Base-by-base conservation (phyloP, 2,113 vertebrate species). In the Gila orcuttii region DNA sequence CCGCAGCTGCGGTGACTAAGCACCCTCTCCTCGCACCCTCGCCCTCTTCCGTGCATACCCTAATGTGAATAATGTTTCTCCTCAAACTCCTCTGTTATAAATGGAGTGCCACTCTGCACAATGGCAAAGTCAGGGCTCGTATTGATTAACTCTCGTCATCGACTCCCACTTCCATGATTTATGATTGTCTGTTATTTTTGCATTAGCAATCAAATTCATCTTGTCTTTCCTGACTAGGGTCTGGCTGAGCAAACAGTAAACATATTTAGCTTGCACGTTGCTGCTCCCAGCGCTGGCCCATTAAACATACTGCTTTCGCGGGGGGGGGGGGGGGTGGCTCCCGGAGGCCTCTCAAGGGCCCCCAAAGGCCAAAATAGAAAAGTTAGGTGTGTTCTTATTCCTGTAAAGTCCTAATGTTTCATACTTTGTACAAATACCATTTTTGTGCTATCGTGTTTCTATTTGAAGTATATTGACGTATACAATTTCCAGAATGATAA, bases 81-180 rank as follows among this genome's bases (percentile, higher is more conserved):
- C 93, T 94, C 91, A 93, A 93, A 93, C 92, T 93, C 93, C 93
- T 92, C 93, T 90, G 93, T 96, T 96, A 97, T 96, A 96, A 96
- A 97, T 97, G 96, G 95, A 96, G 94, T 96, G 96, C 96, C 96
- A 96, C 96, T 96, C 96, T 93, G 86, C 96, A 97, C 96, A 97
- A 96, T 96, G 96, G 96, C 95, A 94, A 95, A 96, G 96, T 97
- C 95, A 96, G 96, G 87, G 95, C 93, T 93, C 91, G 95, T 97
- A 97, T 97, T 96, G 97, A 97, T 97, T 97, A 97, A 95, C 96
- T 97, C 96, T 97, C 96, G 96, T 96, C 96, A 96, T 93, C 93
- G 95, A 96, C 94, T 96, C 96, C 31, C 96, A 93, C 94, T 95
- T 96, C 96, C 95, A 94, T 97, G 96, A 97, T 96, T 93, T 96